These are phyloP conservation scores for Hydrolagus affinis DNA, from an alignment of 2,113 vertebrate species.

Conservation along the genomic window DNA sequence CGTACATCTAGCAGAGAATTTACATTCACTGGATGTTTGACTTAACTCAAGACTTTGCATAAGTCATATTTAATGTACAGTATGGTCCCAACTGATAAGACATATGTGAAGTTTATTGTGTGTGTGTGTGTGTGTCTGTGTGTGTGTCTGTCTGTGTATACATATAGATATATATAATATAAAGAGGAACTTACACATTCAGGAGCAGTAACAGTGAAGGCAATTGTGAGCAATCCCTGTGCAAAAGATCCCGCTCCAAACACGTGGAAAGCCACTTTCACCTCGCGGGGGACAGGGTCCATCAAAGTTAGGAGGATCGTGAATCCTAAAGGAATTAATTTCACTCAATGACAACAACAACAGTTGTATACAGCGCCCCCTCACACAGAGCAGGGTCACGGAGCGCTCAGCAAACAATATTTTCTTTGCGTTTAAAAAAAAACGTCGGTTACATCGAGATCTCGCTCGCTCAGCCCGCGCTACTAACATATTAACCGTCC, in stretches of 20 bases:
- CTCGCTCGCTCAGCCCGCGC: too few species aligned
- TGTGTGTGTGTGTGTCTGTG: neutral
- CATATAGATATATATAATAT: too few species aligned
- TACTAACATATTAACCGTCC: too few species aligned
- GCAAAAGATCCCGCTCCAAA: slow-evolving; percentile 61
- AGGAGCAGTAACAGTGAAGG: slow-evolving; percentile 55
- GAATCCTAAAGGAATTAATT: slow-evolving; percentile 49
- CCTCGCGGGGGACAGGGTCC: slow-evolving; percentile 51
- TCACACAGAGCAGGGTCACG: too few species aligned
- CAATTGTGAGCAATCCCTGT: slow-evolving; percentile 52
- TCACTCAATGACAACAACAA: too few species aligned
- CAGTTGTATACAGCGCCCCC: too few species aligned
- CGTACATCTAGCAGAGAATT: too few species aligned
- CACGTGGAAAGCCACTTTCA: slow-evolving; percentile 47
- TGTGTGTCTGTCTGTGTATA: neutral
- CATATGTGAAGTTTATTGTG: neutral
- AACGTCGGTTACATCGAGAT: too few species aligned
- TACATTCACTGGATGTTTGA: too few species aligned
- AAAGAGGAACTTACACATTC: slow-evolving; percentile 55
- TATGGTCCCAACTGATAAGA: neutral
- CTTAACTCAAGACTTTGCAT: too few species aligned
- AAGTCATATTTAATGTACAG: neutral
- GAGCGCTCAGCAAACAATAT: too few species aligned
- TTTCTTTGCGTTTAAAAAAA: too few species aligned
- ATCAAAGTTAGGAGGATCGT: slow-evolving; percentile 52